Conservation (phyloP, 2,888 invertebrate genomes). For the Xanthostigma xanthostigma region DNA sequence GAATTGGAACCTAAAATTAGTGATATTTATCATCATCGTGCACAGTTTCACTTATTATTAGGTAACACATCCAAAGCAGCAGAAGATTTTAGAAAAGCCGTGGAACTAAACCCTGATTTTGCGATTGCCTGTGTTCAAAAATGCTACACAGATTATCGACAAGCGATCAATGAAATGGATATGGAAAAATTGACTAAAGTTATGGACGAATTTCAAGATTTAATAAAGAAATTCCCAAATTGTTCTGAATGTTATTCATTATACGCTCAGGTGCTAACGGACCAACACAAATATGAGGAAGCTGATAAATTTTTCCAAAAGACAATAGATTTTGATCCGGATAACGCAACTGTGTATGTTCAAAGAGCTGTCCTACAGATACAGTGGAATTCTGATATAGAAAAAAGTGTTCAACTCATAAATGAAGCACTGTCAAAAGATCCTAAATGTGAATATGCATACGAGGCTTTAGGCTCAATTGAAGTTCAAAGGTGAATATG, state of each 20-base stretch:
- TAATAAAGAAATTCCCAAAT: slow-evolving; percentile 63
- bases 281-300: slow-evolving; percentile 67
- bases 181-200: slow-evolving; percentile 45
- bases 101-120: slow-evolving; percentile 67
- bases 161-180: slow-evolving; percentile 45
- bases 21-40: slow-evolving; percentile 87
- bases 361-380: slow-evolving; percentile 72
- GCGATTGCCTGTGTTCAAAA: slow-evolving; percentile 81
- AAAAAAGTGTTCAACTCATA: slow-evolving; percentile 62
- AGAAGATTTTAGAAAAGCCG: slow-evolving; percentile 68
- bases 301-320: slow-evolving; percentile 71
- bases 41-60: slow-evolving; percentile 70
- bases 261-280: slow-evolving; percentile 80
- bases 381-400: slow-evolving; percentile 73
- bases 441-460: slow-evolving; percentile 85
- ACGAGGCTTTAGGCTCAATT: slow-evolving; percentile 87
- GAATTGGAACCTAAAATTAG: slow-evolving; percentile 56
- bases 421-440: slow-evolving; percentile 74
- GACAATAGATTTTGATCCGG: slow-evolving; percentile 67
- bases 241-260: slow-evolving; percentile 78
- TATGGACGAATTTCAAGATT: slow-evolving; percentile 56
- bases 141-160: slow-evolving; percentile 75
- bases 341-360: slow-evolving; percentile 73
- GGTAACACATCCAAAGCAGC: slow-evolving; percentile 71
- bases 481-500: slow-evolving; percentile 71